Evolutionary conservation across 2,888 invertebrate species (phyloP).

Genomic region (Ernsta delagoae): DNA sequence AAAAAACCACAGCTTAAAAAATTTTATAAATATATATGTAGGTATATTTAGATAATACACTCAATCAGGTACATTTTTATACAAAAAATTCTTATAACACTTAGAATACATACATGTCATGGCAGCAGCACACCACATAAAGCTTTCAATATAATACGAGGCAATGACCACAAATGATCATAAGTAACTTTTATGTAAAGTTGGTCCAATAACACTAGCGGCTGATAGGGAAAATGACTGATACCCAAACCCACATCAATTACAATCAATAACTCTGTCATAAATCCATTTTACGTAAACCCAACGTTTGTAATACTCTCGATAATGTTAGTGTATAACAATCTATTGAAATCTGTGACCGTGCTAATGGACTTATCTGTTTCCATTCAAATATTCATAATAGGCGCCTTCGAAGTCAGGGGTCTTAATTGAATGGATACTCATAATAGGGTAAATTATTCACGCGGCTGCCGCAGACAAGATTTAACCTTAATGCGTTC

Average conservation of each 20-base stretch:
- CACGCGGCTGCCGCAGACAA: constrained; percentile 44
- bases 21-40: too few relatives aligned
- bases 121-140: too few relatives aligned
- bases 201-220: background rate
- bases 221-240: background rate
- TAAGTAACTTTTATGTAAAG: background rate
- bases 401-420: constrained; percentile 52
- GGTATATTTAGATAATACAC: too few relatives aligned
- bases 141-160: too few relatives aligned
- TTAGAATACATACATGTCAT: too few relatives aligned
- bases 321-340: constrained; percentile 31
- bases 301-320: constrained; percentile 16
- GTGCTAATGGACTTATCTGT: constrained; percentile 50
- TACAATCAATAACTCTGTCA: constrained; percentile 20
- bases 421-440: constrained; percentile 64
- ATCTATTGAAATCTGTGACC: constrained; percentile 42
- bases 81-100: too few relatives aligned
- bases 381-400: constrained; percentile 52
- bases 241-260: constrained; percentile 11
- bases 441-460: constrained; percentile 61
- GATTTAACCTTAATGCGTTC: constrained; percentile 46
- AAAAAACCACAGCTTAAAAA: too few relatives aligned
- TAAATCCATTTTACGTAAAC: constrained; percentile 21
- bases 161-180: background rate
- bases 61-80: too few relatives aligned